These are phyloP conservation scores for Macropis europaea DNA, from an alignment of 2,888 invertebrate species.

Conservation along the genomic window DNA sequence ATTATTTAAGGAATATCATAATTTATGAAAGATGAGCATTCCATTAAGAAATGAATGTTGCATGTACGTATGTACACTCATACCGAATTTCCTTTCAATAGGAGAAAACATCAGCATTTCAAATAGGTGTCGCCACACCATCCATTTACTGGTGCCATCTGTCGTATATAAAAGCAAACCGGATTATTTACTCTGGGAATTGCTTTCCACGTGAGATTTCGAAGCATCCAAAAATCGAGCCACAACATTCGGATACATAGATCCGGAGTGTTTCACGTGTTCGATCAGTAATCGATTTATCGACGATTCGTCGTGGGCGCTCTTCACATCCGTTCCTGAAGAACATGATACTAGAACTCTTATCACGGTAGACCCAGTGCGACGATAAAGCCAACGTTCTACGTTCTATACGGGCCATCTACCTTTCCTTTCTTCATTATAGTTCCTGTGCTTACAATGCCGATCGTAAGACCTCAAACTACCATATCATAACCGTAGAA, in stretches of 20 bases:
- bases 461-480: no score
- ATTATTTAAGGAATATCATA: no score
- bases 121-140: no score
- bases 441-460: conserved; percentile 26
- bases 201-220: background rate
- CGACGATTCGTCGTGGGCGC: conserved; percentile 18
- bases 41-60: no score
- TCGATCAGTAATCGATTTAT: conserved; percentile 17
- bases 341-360: conserved; percentile 34
- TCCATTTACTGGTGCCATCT: conserved; percentile 75
- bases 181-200: conserved; percentile 18
- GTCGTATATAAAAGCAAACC: conserved; percentile 56
- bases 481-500: no score
- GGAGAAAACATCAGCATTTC: no score
- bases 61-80: no score
- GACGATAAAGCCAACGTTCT: conserved; percentile 50
- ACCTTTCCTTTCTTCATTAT: conserved; percentile 41
- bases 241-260: background rate
- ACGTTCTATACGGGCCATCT: conserved; percentile 46
- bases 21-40: no score
- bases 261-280: background rate
- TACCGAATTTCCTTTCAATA: no score
- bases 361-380: conserved; percentile 47
- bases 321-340: conserved; percentile 33
- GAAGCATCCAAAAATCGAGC: background rate